phyloP scores from a whole-genome alignment of 2,113 vertebrate genomes.

The Canis aureus region DNA sequence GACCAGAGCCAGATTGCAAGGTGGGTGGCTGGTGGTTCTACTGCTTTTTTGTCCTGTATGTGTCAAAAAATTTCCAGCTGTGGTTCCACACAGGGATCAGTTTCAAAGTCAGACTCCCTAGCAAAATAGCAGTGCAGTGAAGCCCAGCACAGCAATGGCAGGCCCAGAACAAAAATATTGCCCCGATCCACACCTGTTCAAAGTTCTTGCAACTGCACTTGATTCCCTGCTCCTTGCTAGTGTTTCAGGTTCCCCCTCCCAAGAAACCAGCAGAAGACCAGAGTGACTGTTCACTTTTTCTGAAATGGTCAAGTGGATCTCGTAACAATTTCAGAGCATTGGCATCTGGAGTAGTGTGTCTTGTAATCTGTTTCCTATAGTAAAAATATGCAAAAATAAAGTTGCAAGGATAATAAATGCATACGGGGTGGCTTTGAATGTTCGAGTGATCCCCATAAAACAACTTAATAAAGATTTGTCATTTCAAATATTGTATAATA shows the following conservation, averaged over 20 bases:
- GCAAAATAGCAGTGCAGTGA: neutral
- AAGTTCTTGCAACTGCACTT: neutral
- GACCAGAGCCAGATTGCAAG: slow-evolving; percentile 21
- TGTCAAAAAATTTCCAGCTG: neutral
- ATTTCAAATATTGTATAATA: neutral
- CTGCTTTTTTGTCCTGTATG: neutral
- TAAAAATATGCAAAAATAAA: neutral
- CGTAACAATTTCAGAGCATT: neutral
- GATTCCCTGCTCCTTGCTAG: neutral
- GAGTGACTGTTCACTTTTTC: neutral
- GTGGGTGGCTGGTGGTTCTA: neutral
- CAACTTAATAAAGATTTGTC: neutral
- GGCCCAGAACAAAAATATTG: neutral
- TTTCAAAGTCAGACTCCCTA: neutral
- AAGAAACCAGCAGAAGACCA: neutral
- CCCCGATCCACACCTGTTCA: neutral
- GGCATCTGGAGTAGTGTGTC: neutral
- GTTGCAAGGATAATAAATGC: neutral
- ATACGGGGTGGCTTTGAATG: neutral
- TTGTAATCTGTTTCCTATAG: neutral
- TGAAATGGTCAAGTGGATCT: neutral
- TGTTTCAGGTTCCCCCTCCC: neutral
- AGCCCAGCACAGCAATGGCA: neutral
- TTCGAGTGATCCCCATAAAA: neutral
- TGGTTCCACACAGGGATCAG: neutral